phyloP scores from a whole-genome alignment of 2,888 invertebrate species.

The Thysanoteuthis rhombus region DNA sequence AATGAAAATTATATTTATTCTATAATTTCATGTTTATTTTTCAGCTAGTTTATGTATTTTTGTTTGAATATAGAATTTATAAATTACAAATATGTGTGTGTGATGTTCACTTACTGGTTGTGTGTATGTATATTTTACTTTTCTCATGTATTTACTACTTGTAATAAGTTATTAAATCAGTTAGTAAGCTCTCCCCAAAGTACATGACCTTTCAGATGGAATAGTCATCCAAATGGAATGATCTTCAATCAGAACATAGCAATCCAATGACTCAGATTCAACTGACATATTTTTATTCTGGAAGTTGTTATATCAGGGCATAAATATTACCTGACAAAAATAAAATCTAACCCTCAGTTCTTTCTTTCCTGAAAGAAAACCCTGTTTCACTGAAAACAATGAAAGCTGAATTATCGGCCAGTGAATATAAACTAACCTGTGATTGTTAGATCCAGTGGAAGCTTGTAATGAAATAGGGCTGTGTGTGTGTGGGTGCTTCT shows the following conservation, averaged over 20 bases:
- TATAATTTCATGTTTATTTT: not conserved
- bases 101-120: not conserved
- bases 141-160: not conserved
- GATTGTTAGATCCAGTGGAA: not conserved
- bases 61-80: not conserved
- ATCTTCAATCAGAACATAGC: not conserved
- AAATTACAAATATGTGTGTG: not conserved
- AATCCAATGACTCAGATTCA: not conserved
- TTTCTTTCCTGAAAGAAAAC: not conserved
- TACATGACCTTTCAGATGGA: not conserved
- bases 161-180: not conserved
- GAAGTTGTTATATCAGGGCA: not conserved
- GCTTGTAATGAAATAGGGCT: not conserved
- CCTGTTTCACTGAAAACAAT: not conserved
- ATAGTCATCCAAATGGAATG: not conserved
- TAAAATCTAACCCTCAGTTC: not conserved
- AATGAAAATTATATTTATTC: not conserved
- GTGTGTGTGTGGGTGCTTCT: not conserved
- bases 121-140: not conserved
- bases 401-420: not conserved
- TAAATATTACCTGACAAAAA: not conserved
- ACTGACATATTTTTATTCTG: not conserved
- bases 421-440: not conserved
- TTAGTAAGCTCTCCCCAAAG: not conserved
- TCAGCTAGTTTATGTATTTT: not conserved